Conservation (phyloP, 2,888 invertebrate genomes). For the Bombyx huttoni region DNA sequence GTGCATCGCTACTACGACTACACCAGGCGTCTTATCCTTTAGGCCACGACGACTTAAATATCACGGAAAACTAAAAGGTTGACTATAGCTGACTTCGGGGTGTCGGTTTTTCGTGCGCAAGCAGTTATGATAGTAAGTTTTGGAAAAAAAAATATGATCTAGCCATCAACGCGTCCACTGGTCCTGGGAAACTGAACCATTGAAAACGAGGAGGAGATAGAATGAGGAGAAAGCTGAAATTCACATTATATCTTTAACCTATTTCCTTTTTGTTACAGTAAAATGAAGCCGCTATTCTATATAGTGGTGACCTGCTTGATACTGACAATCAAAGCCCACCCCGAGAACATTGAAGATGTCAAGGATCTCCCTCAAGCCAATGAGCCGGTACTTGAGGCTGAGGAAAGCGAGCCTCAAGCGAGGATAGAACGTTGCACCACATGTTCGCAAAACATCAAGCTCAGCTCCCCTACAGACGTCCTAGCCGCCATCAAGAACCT, state of each 20-base stretch:
- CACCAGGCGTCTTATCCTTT: no score
- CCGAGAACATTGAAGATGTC: slow-evolving; percentile 43
- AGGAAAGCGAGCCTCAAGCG: slow-evolving; percentile 35
- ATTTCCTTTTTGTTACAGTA: slow-evolving; percentile 46
- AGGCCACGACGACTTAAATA: no score
- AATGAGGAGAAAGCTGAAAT: no score
- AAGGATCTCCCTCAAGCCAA: slow-evolving; percentile 41
- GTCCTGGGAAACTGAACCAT: no score
- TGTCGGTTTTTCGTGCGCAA: no score
- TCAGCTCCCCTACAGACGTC: slow-evolving; percentile 33
- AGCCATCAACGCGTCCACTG: no score
- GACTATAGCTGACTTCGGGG: no score
- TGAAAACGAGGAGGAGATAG: no score
- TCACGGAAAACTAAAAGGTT: no score
- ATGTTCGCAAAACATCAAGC: slow-evolving; percentile 25
- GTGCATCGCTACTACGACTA: no score
- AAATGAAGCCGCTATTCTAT: slow-evolving; percentile 59
- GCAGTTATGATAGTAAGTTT: no score
- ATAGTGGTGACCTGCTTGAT: slow-evolving; percentile 54
- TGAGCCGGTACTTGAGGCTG: slow-evolving; percentile 40
- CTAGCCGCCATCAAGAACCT: slow-evolving; percentile 38
- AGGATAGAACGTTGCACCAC: slow-evolving; percentile 47
- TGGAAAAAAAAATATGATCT: no score
- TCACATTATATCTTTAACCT: background rate
- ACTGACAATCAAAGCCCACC: slow-evolving; percentile 35